phyloP scores from a whole-genome alignment of 2,888 invertebrate genomes.

The Trachelus iudaicus region DNA sequence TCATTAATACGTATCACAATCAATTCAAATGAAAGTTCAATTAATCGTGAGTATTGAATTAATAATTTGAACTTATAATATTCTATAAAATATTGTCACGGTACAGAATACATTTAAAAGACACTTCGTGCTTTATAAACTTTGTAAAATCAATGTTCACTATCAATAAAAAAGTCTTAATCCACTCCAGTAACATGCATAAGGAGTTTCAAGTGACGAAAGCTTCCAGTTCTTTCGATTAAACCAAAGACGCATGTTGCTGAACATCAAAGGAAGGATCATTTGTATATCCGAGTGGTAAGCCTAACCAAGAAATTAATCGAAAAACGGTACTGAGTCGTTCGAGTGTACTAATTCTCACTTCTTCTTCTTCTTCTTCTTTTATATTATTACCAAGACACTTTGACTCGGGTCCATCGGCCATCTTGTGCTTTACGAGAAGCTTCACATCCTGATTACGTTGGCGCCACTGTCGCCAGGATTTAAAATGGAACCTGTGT shows the following conservation, averaged over 20 bases:
- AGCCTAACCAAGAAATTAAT: slow-evolving; percentile 31
- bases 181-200: not conserved
- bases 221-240: not conserved
- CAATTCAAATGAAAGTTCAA: not conserved
- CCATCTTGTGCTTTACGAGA: slow-evolving; percentile 37
- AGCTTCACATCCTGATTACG: slow-evolving; percentile 52
- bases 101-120: not conserved
- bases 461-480: slow-evolving; percentile 52
- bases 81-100: not conserved
- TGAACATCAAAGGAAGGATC: slow-evolving; percentile 34
- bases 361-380: not conserved
- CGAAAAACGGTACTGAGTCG: not conserved
- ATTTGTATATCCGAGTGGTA: slow-evolving; percentile 23
- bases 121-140: not conserved
- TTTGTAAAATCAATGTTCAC: not conserved
- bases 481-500: slow-evolving; percentile 54
- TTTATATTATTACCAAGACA: not conserved
- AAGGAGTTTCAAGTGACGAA: not conserved
- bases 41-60: not conserved
- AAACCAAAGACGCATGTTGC: slow-evolving; percentile 37
- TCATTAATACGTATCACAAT: not conserved
- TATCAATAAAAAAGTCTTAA: not conserved
- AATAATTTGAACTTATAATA: not conserved
- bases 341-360: not conserved
- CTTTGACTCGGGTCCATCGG: slow-evolving; percentile 12